Evolutionary conservation across 2,797 vertebrate species (phyloP).

Genomic region (Typhlichthys subterraneus): DNA sequence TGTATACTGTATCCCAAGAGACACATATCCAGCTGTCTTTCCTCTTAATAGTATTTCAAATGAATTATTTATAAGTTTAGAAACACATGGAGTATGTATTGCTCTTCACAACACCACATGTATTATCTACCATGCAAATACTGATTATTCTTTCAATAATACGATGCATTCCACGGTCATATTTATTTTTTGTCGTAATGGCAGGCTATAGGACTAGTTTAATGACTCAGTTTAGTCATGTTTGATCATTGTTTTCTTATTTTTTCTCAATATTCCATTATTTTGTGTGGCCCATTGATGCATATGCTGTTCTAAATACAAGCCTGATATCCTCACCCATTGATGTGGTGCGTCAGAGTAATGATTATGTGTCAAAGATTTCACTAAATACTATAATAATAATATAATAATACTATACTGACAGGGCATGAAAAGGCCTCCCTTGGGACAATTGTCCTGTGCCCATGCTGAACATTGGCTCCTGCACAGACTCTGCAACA

Average conservation of each 20-base stretch:
- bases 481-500: slow-evolving; percentile 40
- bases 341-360: slow-evolving; percentile 70
- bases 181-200: no score
- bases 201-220: not conserved
- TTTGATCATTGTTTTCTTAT: not conserved
- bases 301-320: slow-evolving; percentile 65
- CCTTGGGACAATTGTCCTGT: slow-evolving; percentile 60
- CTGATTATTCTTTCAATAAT: not conserved
- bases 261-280: slow-evolving; percentile 17
- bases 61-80: slow-evolving; percentile 70
- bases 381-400: slow-evolving; percentile 69
- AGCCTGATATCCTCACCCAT: slow-evolving; percentile 74
- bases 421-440: slow-evolving; percentile 71
- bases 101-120: slow-evolving; percentile 55
- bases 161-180: not conserved
- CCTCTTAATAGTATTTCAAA: slow-evolving; percentile 71
- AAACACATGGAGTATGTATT: slow-evolving; percentile 68
- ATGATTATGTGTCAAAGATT: slow-evolving; percentile 79
- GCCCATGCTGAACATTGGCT: slow-evolving; percentile 42
- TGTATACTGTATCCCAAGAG: slow-evolving; percentile 55
- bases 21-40: slow-evolving; percentile 59
- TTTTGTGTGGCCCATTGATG: slow-evolving; percentile 45
- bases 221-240: not conserved
- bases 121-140: slow-evolving; percentile 26
- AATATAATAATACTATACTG: slow-evolving; percentile 31